Conservation (phyloP, 2,113 vertebrate genomes). For the Paracanthobrama guichenoti region DNA sequence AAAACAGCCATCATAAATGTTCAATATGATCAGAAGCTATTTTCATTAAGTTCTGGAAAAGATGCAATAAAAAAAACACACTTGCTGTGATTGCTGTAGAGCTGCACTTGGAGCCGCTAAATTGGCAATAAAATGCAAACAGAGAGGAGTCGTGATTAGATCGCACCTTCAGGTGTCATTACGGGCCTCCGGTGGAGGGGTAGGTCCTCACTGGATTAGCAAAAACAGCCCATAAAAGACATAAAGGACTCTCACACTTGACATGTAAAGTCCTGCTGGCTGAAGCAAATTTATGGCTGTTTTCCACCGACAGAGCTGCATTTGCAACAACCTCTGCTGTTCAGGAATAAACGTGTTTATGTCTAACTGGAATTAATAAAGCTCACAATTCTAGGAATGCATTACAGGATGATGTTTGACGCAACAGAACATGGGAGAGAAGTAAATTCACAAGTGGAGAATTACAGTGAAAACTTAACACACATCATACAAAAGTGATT, state of each 20-base stretch:
- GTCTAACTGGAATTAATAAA: neutral
- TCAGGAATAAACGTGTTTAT: neutral
- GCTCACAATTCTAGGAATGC: neutral
- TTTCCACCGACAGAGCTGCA: neutral
- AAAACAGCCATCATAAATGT: neutral
- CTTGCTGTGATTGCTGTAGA: neutral
- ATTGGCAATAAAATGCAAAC: conserved; percentile 33
- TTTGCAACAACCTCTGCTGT: conserved; percentile 7
- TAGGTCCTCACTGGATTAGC: conserved; percentile 31
- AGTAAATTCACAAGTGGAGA: neutral
- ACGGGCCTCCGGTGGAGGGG: conserved; percentile 23
- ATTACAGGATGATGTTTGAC: neutral
- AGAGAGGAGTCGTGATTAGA: conserved; percentile 34
- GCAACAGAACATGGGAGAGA: neutral
- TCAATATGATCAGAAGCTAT: neutral
- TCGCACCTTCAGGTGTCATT: conserved; percentile 26
- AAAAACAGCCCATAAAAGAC: conserved; percentile 36
- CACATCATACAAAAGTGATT: neutral
- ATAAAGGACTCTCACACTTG: conserved; percentile 9
- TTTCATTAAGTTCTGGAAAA: conserved; percentile 3
- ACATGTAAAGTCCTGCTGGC: conserved; percentile 27
- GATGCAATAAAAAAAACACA: conserved; percentile 10
- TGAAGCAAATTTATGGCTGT: conserved; percentile 1
- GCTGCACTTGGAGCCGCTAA: neutral
- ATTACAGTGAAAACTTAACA: neutral